A percentile compares a stretch with the other conserved stretches of the same genome.
Conservation (phyloP, 2,113 vertebrate genomes). For the Proterorhinus semilunaris region DNA sequence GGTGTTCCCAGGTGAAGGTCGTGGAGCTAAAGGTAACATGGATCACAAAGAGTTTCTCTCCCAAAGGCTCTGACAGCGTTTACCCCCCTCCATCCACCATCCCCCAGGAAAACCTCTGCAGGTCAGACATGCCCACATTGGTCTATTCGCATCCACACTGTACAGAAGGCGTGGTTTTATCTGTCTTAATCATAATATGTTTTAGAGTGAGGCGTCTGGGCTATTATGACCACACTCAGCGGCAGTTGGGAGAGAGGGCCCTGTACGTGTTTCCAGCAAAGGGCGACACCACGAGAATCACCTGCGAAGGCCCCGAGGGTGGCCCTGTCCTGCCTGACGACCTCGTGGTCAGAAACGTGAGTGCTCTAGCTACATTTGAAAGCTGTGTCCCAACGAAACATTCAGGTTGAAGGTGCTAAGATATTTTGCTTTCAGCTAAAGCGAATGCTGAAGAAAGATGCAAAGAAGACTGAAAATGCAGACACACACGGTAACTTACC, state of each 20-base stretch:
- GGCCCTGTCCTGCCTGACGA: slow-evolving; percentile 88
- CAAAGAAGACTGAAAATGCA: slow-evolving; percentile 83
- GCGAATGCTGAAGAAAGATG: slow-evolving; percentile 90
- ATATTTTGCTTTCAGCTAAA: slow-evolving; percentile 76
- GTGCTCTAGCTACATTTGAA: slow-evolving; percentile 7
- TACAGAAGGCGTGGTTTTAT: no score
- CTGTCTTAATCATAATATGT: no score
- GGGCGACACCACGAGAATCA: slow-evolving; percentile 90
- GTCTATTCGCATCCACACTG: no score
- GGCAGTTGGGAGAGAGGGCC: slow-evolving; percentile 92
- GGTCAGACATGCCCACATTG: slow-evolving; percentile 66
- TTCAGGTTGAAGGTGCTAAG: background rate
- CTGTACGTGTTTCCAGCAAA: slow-evolving; percentile 94
- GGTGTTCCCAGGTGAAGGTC: slow-evolving; percentile 87
- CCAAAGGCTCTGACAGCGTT: slow-evolving; percentile 92
- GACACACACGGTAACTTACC: slow-evolving; percentile 74
- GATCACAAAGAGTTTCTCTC: slow-evolving; percentile 99
- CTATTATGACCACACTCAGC: slow-evolving; percentile 96
- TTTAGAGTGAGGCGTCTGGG: slow-evolving; percentile 90
- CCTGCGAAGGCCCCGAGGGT: slow-evolving; percentile 92
- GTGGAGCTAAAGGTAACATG: slow-evolving; percentile 95
- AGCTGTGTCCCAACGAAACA: background rate
- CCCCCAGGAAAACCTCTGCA: slow-evolving; percentile 90
- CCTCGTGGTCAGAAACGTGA: slow-evolving; percentile 89
- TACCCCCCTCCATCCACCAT: slow-evolving; percentile 93